Evolutionary conservation across 2,888 invertebrate species (phyloP).

Genomic region (Dorcus parallelipipedus): DNA sequence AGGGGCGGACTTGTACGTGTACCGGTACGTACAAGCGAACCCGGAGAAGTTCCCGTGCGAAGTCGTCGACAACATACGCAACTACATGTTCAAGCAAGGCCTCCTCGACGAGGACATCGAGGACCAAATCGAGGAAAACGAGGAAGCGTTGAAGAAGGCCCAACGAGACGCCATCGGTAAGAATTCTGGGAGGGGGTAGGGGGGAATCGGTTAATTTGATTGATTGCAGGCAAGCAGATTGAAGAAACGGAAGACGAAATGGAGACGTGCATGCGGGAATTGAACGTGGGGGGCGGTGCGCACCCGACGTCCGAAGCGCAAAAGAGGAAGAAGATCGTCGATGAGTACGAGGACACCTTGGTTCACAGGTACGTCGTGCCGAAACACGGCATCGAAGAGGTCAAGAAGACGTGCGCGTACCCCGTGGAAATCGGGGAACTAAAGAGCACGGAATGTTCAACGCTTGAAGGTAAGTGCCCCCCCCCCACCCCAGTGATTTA

Average conservation of each 20-base stretch:
- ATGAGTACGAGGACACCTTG: slow-evolving; percentile 41
- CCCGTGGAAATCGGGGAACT: slow-evolving; percentile 38
- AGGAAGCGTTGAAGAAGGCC: slow-evolving; percentile 38
- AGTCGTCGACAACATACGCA: slow-evolving; percentile 63
- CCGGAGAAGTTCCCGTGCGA: slow-evolving; percentile 67
- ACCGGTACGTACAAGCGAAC: slow-evolving; percentile 71
- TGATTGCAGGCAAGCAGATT: slow-evolving; percentile 24
- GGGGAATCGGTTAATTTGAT: neutral
- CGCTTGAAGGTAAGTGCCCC: slow-evolving; percentile 27
- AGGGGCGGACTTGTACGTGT: slow-evolving; percentile 75
- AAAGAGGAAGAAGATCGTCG: slow-evolving; percentile 32
- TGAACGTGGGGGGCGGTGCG: slow-evolving; percentile 27
- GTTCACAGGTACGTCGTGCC: slow-evolving; percentile 35
- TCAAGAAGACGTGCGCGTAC: slow-evolving; percentile 39
- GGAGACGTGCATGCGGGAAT: slow-evolving; percentile 40
- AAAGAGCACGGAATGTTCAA: slow-evolving; percentile 35
- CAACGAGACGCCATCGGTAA: slow-evolving; percentile 34
- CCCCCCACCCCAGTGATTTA: neutral
- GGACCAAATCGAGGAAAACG: slow-evolving; percentile 39
- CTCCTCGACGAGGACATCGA: slow-evolving; percentile 59
- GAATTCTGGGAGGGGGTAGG: neutral
- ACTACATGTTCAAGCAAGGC: slow-evolving; percentile 65
- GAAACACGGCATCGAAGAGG: slow-evolving; percentile 41
- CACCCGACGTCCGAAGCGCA: slow-evolving; percentile 31
- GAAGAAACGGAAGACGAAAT: slow-evolving; percentile 34